These are phyloP conservation scores for Gastrophryne carolinensis DNA, from an alignment of 2,797 vertebrate species.

Conservation along the genomic window DNA sequence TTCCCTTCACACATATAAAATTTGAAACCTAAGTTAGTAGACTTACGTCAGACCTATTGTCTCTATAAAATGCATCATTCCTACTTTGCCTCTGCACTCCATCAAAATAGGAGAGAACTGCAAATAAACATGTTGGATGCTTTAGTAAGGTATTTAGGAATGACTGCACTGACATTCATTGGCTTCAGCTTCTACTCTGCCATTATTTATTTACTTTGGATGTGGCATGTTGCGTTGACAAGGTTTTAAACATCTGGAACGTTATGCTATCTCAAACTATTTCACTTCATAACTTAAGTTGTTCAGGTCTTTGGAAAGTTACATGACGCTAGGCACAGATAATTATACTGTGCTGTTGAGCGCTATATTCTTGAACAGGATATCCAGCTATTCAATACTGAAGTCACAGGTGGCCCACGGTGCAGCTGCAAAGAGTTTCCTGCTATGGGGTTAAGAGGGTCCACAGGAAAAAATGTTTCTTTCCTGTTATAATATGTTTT, in stretches of 20 bases:
- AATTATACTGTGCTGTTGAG: conserved; percentile 62
- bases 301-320: conserved; percentile 71
- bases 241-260: conserved; percentile 41
- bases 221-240: conserved; percentile 3
- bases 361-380: conserved; percentile 74
- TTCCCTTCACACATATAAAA: no score
- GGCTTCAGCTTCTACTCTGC: not conserved
- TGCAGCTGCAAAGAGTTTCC: conserved; percentile 79
- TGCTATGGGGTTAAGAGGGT: conserved; percentile 68
- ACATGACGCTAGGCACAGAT: conserved; percentile 59
- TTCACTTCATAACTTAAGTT: conserved; percentile 60
- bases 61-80: not conserved
- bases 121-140: not conserved
- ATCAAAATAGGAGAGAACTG: not conserved
- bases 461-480: conserved; percentile 75
- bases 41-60: no score
- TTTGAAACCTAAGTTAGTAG: no score
- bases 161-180: conserved; percentile 33
- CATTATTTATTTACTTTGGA: conserved; percentile 38
- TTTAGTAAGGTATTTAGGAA: not conserved
- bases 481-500: conserved; percentile 73
- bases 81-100: not conserved
- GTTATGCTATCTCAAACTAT: conserved; percentile 47
- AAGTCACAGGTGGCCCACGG: conserved; percentile 75
- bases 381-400: conserved; percentile 85